Conservation (phyloP, 1,140 invertebrate species). For the Plutomurus gul region DNA sequence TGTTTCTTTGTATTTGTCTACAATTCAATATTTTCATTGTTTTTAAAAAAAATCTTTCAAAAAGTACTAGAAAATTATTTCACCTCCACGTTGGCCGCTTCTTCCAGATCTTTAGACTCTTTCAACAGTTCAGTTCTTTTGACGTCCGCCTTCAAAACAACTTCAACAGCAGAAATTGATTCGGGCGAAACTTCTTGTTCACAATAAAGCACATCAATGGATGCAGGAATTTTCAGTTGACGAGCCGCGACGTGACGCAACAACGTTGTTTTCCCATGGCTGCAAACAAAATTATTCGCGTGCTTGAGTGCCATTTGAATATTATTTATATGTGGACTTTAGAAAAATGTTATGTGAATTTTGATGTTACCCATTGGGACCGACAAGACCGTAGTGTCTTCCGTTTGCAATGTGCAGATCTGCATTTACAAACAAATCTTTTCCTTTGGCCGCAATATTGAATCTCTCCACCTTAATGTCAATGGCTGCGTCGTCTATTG, state of each 20-base stretch:
- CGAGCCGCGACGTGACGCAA: slow-evolving; percentile 88
- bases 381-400: slow-evolving; percentile 94
- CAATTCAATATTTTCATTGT: not conserved
- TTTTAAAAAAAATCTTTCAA: not conserved
- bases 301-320: too few species aligned
- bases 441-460: slow-evolving; percentile 95
- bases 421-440: slow-evolving; percentile 97
- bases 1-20: slow-evolving; percentile 41
- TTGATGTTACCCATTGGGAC: slow-evolving; percentile 96
- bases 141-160: slow-evolving; percentile 89
- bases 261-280: slow-evolving; percentile 98
- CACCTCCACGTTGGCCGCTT: slow-evolving; percentile 57
- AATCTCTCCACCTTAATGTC: slow-evolving; percentile 99
- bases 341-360: too few species aligned
- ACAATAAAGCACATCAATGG: slow-evolving; percentile 96
- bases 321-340: slow-evolving; percentile 13
- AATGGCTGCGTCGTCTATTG: slow-evolving; percentile 87
- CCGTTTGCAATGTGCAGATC: slow-evolving; percentile 91
- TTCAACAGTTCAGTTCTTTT: slow-evolving; percentile 80
- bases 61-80: not conserved
- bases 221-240: slow-evolving; percentile 89
- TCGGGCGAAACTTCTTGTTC: slow-evolving; percentile 98
- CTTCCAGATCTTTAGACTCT: slow-evolving; percentile 81
- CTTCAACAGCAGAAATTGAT: slow-evolving; percentile 86
- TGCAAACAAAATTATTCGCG: slow-evolving; percentile 58